Percentiles rank a stretch among this genome's conserved stretches.
phyloP scores from a whole-genome alignment of 2,113 vertebrate genomes.

The Antennarius striatus region DNA sequence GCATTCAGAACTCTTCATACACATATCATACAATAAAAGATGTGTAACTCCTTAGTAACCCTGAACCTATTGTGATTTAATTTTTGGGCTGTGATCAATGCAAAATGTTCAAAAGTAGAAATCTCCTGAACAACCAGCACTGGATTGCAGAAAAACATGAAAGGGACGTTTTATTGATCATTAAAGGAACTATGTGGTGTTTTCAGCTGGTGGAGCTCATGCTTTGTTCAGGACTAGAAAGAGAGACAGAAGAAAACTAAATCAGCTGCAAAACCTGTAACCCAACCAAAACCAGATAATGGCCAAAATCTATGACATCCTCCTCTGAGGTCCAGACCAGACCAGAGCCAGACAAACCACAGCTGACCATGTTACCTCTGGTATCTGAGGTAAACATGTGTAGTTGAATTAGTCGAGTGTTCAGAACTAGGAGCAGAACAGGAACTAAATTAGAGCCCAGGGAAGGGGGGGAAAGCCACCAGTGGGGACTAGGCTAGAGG shows the following conservation, averaged over 20 bases:
- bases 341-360: conserved; percentile 10
- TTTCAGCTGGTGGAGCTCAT: background rate
- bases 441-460: conserved; percentile 37
- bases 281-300: conserved; percentile 27
- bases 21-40: too few species aligned
- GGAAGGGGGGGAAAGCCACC: conserved; percentile 28
- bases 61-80: background rate
- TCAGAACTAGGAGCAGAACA: conserved; percentile 42
- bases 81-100: background rate
- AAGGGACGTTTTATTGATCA: background rate
- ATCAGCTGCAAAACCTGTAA: background rate
- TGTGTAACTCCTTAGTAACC: background rate
- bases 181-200: background rate
- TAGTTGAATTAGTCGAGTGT: conserved; percentile 32
- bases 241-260: conserved; percentile 7
- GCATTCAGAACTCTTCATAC: too few species aligned
- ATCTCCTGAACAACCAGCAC: too few species aligned
- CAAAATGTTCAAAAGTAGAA: too few species aligned
- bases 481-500: conserved; percentile 71
- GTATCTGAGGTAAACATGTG: conserved; percentile 21
- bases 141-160: too few species aligned
- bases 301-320: background rate
- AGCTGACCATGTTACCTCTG: conserved; percentile 23
- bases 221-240: background rate
- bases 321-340: conserved; percentile 13